Conservation (phyloP, 2,113 vertebrate genomes). For the Apodemus speciosus region DNA sequence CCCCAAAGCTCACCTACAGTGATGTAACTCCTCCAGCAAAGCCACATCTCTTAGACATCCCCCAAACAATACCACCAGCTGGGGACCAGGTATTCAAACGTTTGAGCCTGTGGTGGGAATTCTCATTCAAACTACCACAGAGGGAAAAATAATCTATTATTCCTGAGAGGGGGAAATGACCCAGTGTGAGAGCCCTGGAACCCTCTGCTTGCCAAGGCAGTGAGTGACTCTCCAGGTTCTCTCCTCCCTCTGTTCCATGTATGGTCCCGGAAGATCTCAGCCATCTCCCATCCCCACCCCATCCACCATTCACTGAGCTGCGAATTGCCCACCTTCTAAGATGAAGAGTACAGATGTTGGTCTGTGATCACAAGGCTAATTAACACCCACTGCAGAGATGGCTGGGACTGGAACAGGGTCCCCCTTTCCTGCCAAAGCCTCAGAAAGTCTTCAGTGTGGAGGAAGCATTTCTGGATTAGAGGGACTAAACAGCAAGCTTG, state of each 20-base stretch:
- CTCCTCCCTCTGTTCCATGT: fast-evolving
- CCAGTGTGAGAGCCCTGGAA: background rate
- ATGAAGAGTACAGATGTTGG: constrained; percentile 3
- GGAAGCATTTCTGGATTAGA: background rate
- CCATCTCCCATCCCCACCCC: background rate
- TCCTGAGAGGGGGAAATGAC: background rate
- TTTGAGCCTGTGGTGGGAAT: background rate
- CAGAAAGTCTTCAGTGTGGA: background rate
- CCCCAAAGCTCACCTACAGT: background rate
- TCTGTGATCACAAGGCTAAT: background rate
- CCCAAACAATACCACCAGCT: background rate
- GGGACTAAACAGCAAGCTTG: background rate
- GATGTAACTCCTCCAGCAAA: background rate
- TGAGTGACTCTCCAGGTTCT: background rate
- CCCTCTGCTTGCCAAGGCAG: background rate
- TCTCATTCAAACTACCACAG: background rate
- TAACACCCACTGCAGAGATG: constrained; percentile 3
- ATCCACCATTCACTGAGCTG: background rate
- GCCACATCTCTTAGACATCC: background rate
- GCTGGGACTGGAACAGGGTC: background rate
- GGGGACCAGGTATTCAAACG: background rate
- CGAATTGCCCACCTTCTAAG: background rate
- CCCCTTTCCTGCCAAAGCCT: background rate
- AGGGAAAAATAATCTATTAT: background rate
- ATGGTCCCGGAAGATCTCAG: background rate